Percentiles rank a stretch among this genome's conserved stretches.
These are phyloP conservation scores for Synergus umbraculus DNA, from an alignment of 2,888 invertebrate genomes.

Conservation along the genomic window DNA sequence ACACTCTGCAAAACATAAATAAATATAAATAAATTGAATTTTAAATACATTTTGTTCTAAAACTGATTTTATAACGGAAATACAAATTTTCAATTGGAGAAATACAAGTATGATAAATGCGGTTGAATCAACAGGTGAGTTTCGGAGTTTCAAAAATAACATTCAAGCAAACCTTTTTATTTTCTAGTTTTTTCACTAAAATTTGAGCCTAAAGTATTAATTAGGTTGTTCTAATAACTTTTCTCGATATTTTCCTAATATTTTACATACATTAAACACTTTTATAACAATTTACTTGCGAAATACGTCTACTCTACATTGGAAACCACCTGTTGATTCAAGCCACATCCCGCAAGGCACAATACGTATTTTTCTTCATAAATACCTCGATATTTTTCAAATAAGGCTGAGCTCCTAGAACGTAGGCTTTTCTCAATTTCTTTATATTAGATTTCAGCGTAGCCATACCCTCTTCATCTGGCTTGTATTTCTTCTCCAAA, in stretches of 20 bases:
- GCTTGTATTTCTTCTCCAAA: constrained; percentile 58
- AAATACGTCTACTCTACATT: not conserved
- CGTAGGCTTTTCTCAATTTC: constrained; percentile 58
- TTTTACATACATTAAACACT: constrained; percentile 22
- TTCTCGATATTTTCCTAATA: not conserved
- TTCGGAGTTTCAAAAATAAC: not conserved
- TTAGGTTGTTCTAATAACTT: not conserved
- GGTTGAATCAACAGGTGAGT: constrained; percentile 21
- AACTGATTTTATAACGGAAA: not conserved
- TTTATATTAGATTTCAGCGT: constrained; percentile 55
- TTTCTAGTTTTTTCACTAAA: not conserved
- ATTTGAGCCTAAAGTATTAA: not conserved
- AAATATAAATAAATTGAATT: not conserved
- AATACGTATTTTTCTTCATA: not conserved
- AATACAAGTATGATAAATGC: not conserved
- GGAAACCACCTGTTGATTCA: constrained; percentile 25
- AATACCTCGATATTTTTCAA: constrained; percentile 65
- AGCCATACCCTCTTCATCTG: constrained; percentile 52
- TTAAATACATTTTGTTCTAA: not conserved
- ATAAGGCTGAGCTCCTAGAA: constrained; percentile 55
- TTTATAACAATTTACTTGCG: constrained; percentile 18
- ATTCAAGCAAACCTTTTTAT: not conserved
- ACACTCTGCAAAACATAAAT: not conserved
- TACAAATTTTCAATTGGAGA: not conserved
- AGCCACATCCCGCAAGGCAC: not conserved